Conservation (phyloP, 2,797 vertebrate species). For the Coilia nasus region DNA sequence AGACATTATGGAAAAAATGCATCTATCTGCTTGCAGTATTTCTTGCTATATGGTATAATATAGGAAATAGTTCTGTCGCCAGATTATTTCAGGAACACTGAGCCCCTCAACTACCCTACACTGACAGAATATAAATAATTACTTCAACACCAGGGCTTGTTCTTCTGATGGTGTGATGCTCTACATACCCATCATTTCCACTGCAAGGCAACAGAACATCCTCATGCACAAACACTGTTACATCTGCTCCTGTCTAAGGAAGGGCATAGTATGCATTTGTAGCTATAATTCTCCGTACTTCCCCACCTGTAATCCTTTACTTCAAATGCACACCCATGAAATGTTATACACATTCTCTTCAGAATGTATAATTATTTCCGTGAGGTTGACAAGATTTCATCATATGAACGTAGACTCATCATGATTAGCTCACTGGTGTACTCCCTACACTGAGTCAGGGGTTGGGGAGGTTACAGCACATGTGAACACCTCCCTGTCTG, state of each 20-base stretch:
- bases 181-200: too few relatives aligned
- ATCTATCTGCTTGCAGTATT: neutral
- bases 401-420: neutral
- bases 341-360: neutral
- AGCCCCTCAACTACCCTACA: too few relatives aligned
- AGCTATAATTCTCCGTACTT: neutral
- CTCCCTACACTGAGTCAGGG: neutral
- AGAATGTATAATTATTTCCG: neutral
- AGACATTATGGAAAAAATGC: slow-evolving; percentile 11
- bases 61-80: neutral
- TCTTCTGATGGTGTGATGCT: too few relatives aligned
- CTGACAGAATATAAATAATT: too few relatives aligned
- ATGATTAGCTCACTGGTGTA: neutral
- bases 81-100: too few relatives aligned
- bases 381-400: neutral
- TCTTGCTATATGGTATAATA: neutral
- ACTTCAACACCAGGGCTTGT: too few relatives aligned
- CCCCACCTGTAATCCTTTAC: too few relatives aligned
- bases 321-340: neutral
- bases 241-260: neutral
- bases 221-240: too few relatives aligned
- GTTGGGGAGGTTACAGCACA: neutral
- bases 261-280: neutral
- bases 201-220: too few relatives aligned
- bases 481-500: neutral